These are phyloP conservation scores for Saccostrea cuccullata DNA, from an alignment of 1,140 invertebrate genomes.

Conservation along the genomic window DNA sequence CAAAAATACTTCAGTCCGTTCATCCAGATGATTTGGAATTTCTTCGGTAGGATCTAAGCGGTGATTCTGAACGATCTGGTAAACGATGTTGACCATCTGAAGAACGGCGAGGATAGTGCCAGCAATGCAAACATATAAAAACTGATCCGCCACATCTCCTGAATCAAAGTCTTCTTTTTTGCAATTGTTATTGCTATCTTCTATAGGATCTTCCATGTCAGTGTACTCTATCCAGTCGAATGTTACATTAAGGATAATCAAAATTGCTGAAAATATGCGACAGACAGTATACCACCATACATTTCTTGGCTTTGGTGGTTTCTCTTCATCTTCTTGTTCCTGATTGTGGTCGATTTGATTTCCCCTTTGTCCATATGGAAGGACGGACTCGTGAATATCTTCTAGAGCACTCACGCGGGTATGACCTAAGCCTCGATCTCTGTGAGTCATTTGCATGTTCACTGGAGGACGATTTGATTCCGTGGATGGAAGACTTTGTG, in stretches of 20 bases:
- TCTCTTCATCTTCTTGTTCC: not conserved
- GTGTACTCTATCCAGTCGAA: not conserved
- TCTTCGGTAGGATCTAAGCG: not conserved
- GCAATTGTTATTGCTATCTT: not conserved
- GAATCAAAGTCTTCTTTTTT: not conserved
- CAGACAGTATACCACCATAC: not conserved
- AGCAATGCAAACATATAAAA: not conserved
- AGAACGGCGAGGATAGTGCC: not conserved
- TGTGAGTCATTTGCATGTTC: too few relatives aligned
- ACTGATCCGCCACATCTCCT: not conserved
- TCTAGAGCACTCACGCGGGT: too few relatives aligned
- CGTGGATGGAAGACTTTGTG: too few relatives aligned
- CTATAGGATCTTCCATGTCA: not conserved
- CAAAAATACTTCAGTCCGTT: not conserved
- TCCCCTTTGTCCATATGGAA: too few relatives aligned
- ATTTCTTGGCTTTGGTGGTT: not conserved
- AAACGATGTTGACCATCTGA: not conserved
- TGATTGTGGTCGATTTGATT: too few relatives aligned
- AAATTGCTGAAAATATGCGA: not conserved
- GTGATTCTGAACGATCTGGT: slow-evolving; percentile 3
- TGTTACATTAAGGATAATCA: not conserved
- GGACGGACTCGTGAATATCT: too few relatives aligned
- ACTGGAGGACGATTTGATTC: too few relatives aligned
- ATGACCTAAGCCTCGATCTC: too few relatives aligned
- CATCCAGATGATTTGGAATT: not conserved